Conservation (phyloP, 2,113 vertebrate genomes). For the Hoplias malabaricus region DNA sequence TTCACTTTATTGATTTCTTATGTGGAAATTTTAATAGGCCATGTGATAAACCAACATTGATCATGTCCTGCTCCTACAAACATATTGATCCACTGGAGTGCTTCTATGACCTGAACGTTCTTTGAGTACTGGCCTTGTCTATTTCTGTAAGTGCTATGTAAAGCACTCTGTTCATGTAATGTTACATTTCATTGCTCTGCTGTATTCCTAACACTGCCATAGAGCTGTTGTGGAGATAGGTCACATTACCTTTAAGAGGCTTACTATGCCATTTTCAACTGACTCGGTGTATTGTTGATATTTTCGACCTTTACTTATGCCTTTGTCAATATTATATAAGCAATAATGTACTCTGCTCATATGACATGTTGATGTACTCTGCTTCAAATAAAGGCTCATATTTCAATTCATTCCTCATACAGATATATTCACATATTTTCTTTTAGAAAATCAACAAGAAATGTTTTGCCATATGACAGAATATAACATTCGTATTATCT, state of each 20-base stretch:
- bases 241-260: not conserved
- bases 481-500: too few species aligned
- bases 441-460: too few species aligned
- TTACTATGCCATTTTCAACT: too few species aligned
- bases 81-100: not conserved
- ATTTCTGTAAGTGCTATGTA: not conserved
- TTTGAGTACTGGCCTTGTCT: not conserved
- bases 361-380: not conserved
- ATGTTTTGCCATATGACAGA: too few species aligned
- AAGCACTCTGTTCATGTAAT: not conserved
- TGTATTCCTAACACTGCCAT: not conserved
- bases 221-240: not conserved
- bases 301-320: not conserved
- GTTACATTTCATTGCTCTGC: not conserved
- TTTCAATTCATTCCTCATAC: too few species aligned
- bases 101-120: not conserved
- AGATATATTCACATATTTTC: too few species aligned
- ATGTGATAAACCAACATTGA: not conserved
- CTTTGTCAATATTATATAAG: not conserved
- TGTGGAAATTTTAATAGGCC: not conserved
- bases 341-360: too few species aligned
- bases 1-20: not conserved
- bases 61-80: not conserved
- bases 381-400: too few species aligned
- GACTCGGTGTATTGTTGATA: too few species aligned